Base-by-base conservation (phyloP, 1,140 invertebrate genomes). In the Grapholita molesta region DNA sequence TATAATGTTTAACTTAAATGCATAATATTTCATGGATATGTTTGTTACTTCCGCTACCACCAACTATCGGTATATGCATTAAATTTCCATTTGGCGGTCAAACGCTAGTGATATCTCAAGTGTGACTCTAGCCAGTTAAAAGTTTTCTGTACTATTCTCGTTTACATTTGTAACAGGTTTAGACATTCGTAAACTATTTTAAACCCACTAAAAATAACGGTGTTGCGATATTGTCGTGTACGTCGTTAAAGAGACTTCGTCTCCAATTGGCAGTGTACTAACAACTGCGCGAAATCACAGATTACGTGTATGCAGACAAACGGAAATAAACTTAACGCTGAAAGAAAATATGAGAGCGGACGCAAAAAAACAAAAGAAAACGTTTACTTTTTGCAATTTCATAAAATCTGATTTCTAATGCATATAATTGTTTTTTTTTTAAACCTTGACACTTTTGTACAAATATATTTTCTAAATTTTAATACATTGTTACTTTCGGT, bases 121-220 rank as follows among this genome's bases (percentile, higher is more conserved):
- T 48, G 5, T 48, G n/a, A n/a, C n/a, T 48, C 42, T 2, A 48
- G 2, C 15, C 15, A 48, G 15, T 8, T 2, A 48, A 18, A 3
- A 5, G 1, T n/a, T 21, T 48, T n/a, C 38, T 48, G 42, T 15
- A 48, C 7, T 21, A 18, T 48, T 21, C 42, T 18, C 15, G 42
- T 21, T 48, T 21, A 21, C 42, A 48, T 21, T 18, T 48, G 42
- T 48, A 21, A 18, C 42, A 48, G 42, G 18, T 48, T 48, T 48
- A 48, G 42, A 48, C 42, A 48, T 48, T 48, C 42, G 15, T 48
- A 48, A 48, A 48, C 42, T 48, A 48, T 48, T 48, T 48, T 48
- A 18, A 21, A 15, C 6, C 15, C 15, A 12, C 42, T 48, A 48
- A 48, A 48, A 18, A 48, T 48, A 48, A 18, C 15, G 42, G n/a